Evolutionary conservation across 2,113 vertebrate genomes (phyloP).

Genomic region (Macrotis lagotis): DNA sequence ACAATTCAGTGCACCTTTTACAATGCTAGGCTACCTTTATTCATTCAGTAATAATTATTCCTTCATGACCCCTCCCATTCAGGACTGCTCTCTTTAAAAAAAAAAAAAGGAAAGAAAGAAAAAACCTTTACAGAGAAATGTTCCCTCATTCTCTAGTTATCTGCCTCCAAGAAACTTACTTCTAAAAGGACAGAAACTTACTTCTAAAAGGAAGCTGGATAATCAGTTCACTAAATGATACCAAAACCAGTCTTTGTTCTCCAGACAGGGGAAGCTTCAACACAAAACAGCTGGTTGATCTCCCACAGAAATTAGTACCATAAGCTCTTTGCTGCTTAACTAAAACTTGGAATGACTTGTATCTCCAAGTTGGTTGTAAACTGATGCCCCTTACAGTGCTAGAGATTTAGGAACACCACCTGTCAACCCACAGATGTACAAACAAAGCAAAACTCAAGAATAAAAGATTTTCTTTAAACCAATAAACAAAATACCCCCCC

Average conservation of each 20-base stretch:
- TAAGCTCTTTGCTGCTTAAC: slow-evolving; percentile 74
- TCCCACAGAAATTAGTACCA: slow-evolving; percentile 69
- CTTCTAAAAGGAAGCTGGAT: slow-evolving; percentile 67
- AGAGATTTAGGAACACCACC: slow-evolving; percentile 72
- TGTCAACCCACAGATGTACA: slow-evolving; percentile 76
- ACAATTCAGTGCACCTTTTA: slow-evolving; percentile 59
- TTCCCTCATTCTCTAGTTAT: slow-evolving; percentile 66
- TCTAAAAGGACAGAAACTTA: slow-evolving; percentile 74
- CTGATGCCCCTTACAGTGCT: slow-evolving; percentile 59
- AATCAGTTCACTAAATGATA: slow-evolving; percentile 76
- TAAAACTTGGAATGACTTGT: slow-evolving; percentile 75
- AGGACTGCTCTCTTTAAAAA: slow-evolving; percentile 16
- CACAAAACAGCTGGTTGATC: slow-evolving; percentile 78
- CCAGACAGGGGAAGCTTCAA: slow-evolving; percentile 71
- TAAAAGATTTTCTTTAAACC: slow-evolving; percentile 77
- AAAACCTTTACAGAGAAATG: slow-evolving; percentile 40
- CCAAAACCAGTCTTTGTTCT: slow-evolving; percentile 78
- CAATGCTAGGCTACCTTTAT: slow-evolving; percentile 55
- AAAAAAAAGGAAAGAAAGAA: neutral
- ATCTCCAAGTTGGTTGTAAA: slow-evolving; percentile 70
- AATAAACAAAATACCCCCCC: slow-evolving; percentile 73
- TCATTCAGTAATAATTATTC: slow-evolving; percentile 35
- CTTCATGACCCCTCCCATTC: slow-evolving; percentile 49
- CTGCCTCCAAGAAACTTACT: slow-evolving; percentile 74
- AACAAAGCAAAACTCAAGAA: slow-evolving; percentile 73